phyloP scores from a whole-genome alignment of 2,113 vertebrate genomes.

The Hippocampus mohnikei region DNA sequence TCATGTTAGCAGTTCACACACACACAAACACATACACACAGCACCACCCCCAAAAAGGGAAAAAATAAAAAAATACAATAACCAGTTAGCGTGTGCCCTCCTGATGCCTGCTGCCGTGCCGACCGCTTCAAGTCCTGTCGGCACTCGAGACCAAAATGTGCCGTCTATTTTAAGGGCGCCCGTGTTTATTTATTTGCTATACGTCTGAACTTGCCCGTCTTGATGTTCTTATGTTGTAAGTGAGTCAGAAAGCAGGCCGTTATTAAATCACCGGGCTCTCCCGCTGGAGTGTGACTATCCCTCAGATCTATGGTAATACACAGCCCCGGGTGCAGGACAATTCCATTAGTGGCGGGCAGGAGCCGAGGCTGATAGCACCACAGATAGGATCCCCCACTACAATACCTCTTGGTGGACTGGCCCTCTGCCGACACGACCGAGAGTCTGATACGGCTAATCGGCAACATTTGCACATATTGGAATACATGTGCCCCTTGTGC shows the following conservation, averaged over 20 bases:
- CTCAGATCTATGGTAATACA: slow-evolving; percentile 73
- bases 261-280: slow-evolving; percentile 67
- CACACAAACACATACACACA: too few species aligned
- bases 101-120: background rate
- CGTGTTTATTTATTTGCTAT: slow-evolving; percentile 64
- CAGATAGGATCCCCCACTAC: slow-evolving; percentile 60
- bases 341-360: slow-evolving; percentile 73
- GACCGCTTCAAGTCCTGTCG: slow-evolving; percentile 12
- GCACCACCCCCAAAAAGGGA: background rate
- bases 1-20: too few species aligned
- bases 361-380: slow-evolving; percentile 57
- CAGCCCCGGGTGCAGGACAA: slow-evolving; percentile 66
- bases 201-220: slow-evolving; percentile 56
- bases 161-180: slow-evolving; percentile 46
- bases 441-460: slow-evolving; percentile 57
- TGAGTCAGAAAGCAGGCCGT: slow-evolving; percentile 61
- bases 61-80: slow-evolving; percentile 3
- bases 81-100: slow-evolving; percentile 1
- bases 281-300: slow-evolving; percentile 67
- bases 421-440: slow-evolving; percentile 40
- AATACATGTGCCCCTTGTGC: slow-evolving; percentile 36
- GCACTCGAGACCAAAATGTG: slow-evolving; percentile 27
- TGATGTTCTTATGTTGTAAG: slow-evolving; percentile 61
- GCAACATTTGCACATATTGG: slow-evolving; percentile 42
- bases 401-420: slow-evolving; percentile 53